Base-by-base conservation (phyloP, 2,888 invertebrate genomes). In the Spisula subtruncata region DNA sequence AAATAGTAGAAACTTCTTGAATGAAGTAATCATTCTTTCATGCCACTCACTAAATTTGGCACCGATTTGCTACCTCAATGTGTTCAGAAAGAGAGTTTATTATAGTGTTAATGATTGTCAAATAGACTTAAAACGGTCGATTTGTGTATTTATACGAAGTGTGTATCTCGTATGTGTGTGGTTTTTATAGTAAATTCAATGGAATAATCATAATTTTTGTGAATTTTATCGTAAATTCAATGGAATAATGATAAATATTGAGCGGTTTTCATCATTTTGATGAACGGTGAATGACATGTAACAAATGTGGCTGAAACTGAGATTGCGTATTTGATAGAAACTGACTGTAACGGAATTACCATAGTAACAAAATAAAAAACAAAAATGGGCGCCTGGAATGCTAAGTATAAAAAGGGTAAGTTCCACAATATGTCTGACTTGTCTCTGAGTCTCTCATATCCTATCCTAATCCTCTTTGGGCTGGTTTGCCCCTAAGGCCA, bases 351-450 rank as follows among this genome's bases (percentile, higher is more conserved):
- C 0, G 18, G 6, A n/a, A n/a, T n/a, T n/a, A 60, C 20, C 60
- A 25, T 12, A 25, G n/a, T 10, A 25, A 66, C 25, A 66, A 29
- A 75, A 18, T 0, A 8, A 16, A 32, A 8, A 32, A 29, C 32
- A 71, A 75, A 41, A 35, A 83, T 83, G 83, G 83, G 83, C 10
- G 83, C 83, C 32, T 83, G 83, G 83, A 83, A 83, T 66, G 83
- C 83, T n/a, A 83, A 83, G 66, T 83, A 60, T 16, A 83, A 66
- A 46, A 83, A 83, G 20, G 66, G 83, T 83, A 25, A 83, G 83
- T 83, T 75, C 35, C 35, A 35, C 41, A 41, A 16, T 81, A 2
- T 81, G 14, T 51, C 25, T 51, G 20, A 16, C 51, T 51, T 51
- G 14, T 51, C 16, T 51, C 51, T n/a, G n/a, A n/a, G n/a, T n/a